A percentile compares a stretch with the other conserved stretches of the same genome.
Evolutionary conservation across 2,113 vertebrate genomes (phyloP).

Genomic region (Butorides virescens): DNA sequence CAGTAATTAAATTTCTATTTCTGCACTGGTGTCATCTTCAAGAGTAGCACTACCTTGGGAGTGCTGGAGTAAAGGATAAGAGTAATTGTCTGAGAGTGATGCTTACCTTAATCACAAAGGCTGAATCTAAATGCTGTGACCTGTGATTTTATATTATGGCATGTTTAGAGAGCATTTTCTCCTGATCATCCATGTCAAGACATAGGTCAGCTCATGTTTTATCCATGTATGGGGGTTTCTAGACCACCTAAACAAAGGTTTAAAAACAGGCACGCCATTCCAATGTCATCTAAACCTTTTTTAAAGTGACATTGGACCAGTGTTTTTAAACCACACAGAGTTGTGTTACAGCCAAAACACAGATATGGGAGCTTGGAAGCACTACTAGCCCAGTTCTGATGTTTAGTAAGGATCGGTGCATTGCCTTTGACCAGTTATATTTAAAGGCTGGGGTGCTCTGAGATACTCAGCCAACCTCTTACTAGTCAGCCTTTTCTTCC

Average conservation of each 20-base stretch:
- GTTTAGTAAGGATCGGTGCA: neutral
- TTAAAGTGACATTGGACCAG: neutral
- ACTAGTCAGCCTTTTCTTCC: neutral
- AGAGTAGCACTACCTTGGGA: neutral
- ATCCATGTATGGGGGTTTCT: fast-evolving
- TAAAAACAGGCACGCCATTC: no score
- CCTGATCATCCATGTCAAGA: neutral
- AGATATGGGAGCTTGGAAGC: neutral
- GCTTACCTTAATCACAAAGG: neutral
- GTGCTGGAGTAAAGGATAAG: neutral
- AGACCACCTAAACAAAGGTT: neutral
- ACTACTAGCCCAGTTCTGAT: neutral
- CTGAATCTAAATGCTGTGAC: neutral
- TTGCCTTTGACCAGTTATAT: neutral
- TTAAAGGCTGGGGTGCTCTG: neutral
- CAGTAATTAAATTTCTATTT: neutral
- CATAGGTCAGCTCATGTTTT: neutral
- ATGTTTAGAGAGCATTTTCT: neutral
- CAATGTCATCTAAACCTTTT: no score
- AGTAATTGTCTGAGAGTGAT: neutral
- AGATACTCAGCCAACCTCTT: neutral
- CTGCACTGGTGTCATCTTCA: neutral
- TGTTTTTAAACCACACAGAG: neutral
- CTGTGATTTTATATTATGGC: neutral
- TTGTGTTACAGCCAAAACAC: neutral